Percentiles rank a stretch among this genome's conserved stretches.
Conservation (phyloP, 2,113 vertebrate species). For the Acinonyx jubatus region DNA sequence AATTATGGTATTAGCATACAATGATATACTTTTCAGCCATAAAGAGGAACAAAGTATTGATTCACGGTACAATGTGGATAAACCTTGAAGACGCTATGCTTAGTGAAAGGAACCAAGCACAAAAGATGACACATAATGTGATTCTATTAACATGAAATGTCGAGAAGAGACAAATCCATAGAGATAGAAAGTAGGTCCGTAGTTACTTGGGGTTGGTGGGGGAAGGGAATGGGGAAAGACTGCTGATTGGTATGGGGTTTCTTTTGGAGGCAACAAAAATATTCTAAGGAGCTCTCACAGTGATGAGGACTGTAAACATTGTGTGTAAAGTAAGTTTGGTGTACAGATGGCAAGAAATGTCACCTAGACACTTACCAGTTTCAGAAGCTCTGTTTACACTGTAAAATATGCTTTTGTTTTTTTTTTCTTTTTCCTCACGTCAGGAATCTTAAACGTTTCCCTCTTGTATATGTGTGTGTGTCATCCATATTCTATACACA, state of each 20-base stretch:
- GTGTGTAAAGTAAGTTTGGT: slow-evolving; percentile 16
- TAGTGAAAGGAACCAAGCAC: background rate
- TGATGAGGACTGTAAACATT: slow-evolving; percentile 44
- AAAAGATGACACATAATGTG: background rate
- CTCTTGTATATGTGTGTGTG: background rate
- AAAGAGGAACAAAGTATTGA: background rate
- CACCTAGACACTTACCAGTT: slow-evolving; percentile 48
- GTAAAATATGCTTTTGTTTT: background rate
- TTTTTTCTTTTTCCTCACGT: background rate
- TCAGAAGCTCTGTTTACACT: background rate
- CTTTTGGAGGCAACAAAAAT: background rate
- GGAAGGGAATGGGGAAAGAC: background rate
- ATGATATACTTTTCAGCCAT: background rate
- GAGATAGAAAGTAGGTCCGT: background rate
- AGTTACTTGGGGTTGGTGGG: background rate
- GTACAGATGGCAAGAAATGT: slow-evolving; percentile 71
- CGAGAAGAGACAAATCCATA: background rate
- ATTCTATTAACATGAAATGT: background rate
- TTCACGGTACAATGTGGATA: background rate
- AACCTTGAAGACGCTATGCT: background rate
- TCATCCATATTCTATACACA: background rate
- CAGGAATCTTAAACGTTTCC: background rate
- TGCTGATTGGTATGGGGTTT: background rate
- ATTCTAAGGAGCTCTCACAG: slow-evolving; percentile 64
- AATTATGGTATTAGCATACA: background rate